phyloP scores from a whole-genome alignment of 2,888 invertebrate genomes.

The Leptura quadrifasciata region DNA sequence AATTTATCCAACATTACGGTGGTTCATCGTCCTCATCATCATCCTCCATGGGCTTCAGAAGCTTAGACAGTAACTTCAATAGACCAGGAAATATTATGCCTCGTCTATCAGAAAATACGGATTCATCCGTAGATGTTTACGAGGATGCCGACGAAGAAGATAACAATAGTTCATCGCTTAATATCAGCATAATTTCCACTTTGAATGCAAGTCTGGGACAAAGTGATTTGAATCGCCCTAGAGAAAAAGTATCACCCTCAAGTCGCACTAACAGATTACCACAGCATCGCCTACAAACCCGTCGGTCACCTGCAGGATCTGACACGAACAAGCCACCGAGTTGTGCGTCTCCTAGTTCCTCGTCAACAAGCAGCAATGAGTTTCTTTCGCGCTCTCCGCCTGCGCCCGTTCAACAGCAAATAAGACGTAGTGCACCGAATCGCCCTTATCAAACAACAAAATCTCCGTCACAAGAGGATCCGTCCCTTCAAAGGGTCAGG shows the following conservation, averaged over 20 bases:
- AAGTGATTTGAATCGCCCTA: slow-evolving; percentile 50
- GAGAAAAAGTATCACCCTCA: slow-evolving; percentile 70
- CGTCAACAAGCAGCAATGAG: slow-evolving; percentile 69
- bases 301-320: slow-evolving; percentile 68
- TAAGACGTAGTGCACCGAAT: slow-evolving; percentile 58
- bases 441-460: slow-evolving; percentile 49
- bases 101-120: slow-evolving; percentile 75
- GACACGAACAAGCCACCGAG: slow-evolving; percentile 67
- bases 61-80: slow-evolving; percentile 77
- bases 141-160: slow-evolving; percentile 75
- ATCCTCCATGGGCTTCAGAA: slow-evolving; percentile 79
- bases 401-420: slow-evolving; percentile 57
- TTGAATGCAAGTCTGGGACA: slow-evolving; percentile 53
- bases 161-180: slow-evolving; percentile 75
- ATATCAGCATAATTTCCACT: slow-evolving; percentile 71
- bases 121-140: slow-evolving; percentile 74
- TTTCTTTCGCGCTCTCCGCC: slow-evolving; percentile 66
- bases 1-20: slow-evolving; percentile 76
- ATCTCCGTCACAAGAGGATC: slow-evolving; percentile 60
- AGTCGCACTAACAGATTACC: slow-evolving; percentile 64
- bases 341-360: slow-evolving; percentile 62
- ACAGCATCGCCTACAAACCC: slow-evolving; percentile 59
- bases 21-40: slow-evolving; percentile 77
- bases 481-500: slow-evolving; percentile 70
- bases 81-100: slow-evolving; percentile 70